Base-by-base conservation (phyloP, 1,140 invertebrate genomes). In the Magallana angulata region DNA sequence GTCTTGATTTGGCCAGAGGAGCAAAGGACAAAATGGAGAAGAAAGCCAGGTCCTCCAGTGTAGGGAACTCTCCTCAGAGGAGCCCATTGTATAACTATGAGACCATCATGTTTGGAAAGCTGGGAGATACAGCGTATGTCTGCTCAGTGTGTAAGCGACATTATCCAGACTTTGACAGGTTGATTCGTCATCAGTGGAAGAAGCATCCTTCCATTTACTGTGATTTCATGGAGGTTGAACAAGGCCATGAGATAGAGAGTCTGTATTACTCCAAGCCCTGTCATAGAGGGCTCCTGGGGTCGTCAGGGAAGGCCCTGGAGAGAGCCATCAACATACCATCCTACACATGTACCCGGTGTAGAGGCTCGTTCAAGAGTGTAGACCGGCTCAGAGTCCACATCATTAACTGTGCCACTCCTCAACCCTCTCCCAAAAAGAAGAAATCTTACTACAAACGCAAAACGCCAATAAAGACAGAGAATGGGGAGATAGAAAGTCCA, bases 81-180 rank as follows among this genome's bases (percentile, higher is more conserved):
- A 82, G 81, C 36, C 81, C 81, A 57, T 56, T 82, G 12, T 58
- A 90, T n/a, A 87, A 91, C 80, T 92, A 90, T 86, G 87, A 90
- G 16, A 86, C 88, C 1, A 91, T 92, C 64, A 85, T 88, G 36
- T 93, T 93, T 88, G 92, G 92, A 0, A 92, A 90, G 48, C 82
- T 89, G 81, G 91, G 91, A 14, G 84, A 80, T n/a, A 87, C 91
- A 14, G 62, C 58, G 56, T 85, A 89, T 48, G 90, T 93, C 9
- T 93, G 92, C 85, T 91, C 91, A 6, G 90, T 93, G 36, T 93
- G 92, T 82, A 91, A 89, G 57, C 87, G 90, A 59, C 91, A 93
- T 64, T 93, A 91, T 82, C 58, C 86, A 57, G 85, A 85, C 62
- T 80, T 87, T 24, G 91, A 92, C 18, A 76, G 86, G 36, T 60